Evolutionary conservation across 2,888 invertebrate species (phyloP), one percentile per base, ranked within the genome.

Genomic region (Cephus pygmeus): DNA sequence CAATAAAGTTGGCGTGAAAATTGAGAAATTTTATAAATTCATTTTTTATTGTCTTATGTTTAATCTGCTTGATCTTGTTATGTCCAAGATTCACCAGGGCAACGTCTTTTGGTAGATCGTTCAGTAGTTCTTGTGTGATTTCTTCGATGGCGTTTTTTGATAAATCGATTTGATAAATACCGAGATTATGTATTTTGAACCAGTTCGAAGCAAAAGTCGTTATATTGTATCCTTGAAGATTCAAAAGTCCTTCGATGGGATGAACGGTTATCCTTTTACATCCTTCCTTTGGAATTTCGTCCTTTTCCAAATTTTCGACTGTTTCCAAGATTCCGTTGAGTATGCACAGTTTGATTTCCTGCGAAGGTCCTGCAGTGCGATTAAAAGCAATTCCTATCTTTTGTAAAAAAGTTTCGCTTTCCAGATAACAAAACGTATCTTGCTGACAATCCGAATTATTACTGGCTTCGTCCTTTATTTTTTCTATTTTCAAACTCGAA

Each of bases 1-100:
- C 87, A 56, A 93, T 89, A 9, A 83, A 79, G 80, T 93, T 93
- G 69, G 86, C 84, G 4, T 85, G 86, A 15, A 92, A 82, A 77
- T 89, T 89, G 68, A 93, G 81, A 15, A 86, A 83, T 81, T 89
- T 91, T 69, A 92, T 81, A 76, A 91, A 74, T 2, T 74, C 76
- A 73, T 88, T 89, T 0, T 84, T 81, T n/a, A 89, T 87, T 73
- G 85, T 82, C n/a, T 84, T 79, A 4, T 80, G 81, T 56, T 82
- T 78, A 11, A 89, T 74, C 2, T 56, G 69, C 12, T 78, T 77
- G n/a, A 89, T 86, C 0, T 75, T 69, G 40, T 89, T 89, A 1
- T 71, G 75, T 23, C 71, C 56, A 0, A 89, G 77, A 73, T 83
- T 84, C 3, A 88, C 84, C 11, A 79, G 78, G 1, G 76, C 77